Percentiles rank a stretch among this genome's conserved stretches.
phyloP scores from a whole-genome alignment of 37 sponge, comb jelly and placozoan species.

The Oscarella lobularis region DNA sequence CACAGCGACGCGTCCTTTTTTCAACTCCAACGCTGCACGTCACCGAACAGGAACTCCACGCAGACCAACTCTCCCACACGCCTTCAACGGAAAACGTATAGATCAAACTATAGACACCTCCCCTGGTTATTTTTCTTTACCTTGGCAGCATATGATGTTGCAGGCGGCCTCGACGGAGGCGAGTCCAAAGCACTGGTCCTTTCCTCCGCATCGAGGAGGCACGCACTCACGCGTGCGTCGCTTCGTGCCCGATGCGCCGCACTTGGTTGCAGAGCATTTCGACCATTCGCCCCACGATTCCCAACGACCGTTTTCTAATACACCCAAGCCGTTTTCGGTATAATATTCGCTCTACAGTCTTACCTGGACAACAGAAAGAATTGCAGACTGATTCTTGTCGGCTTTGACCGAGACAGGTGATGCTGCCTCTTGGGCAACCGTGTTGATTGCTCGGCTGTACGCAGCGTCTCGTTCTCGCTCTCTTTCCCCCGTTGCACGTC shows the following conservation, averaged over 20 bases:
- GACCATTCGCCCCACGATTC: not conserved
- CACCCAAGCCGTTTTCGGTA: no score
- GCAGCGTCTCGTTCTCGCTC: no score
- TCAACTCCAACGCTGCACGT: not conserved
- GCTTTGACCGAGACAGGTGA: no score
- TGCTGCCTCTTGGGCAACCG: no score
- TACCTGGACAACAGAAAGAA: no score
- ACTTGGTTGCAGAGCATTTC: not conserved
- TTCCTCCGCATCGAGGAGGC: not conserved
- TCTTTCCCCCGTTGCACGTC: not conserved
- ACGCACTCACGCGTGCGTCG: not conserved
- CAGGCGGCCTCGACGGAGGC: not conserved
- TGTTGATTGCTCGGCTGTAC: no score
- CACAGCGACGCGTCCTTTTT: not conserved
- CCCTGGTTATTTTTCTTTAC: not conserved
- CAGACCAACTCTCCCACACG: not conserved
- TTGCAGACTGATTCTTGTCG: no score
- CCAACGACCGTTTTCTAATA: no score
- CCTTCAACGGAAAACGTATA: not conserved
- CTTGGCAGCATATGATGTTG: not conserved
- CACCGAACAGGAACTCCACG: slow-evolving; percentile 1
- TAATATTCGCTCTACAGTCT: no score
- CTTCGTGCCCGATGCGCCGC: not conserved
- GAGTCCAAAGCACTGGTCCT: not conserved
- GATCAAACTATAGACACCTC: not conserved